Base-by-base conservation (phyloP, 2,888 invertebrate species). In the Litoditis marina region DNA sequence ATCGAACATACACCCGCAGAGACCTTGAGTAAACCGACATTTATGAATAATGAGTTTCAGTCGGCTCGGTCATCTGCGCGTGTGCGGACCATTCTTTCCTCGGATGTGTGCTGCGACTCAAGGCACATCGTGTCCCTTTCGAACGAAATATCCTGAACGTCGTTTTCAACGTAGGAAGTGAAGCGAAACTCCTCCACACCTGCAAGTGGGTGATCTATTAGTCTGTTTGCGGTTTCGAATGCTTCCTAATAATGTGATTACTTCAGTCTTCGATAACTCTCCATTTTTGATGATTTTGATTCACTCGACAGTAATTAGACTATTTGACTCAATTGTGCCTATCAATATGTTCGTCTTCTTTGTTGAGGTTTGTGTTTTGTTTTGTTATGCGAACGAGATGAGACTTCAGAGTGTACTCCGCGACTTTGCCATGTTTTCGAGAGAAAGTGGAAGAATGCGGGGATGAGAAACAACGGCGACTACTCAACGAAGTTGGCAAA, bases 391-490 rank as follows among this genome's bases (percentile, higher is more conserved):
- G n/a, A n/a, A n/a, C 49, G 49, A 11, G 22, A 53, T 28, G 1
- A 25, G 1, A 34, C 60, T 65, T 42, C 52, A 81, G 80, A 56
- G 78, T 76, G 1, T 82, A 82, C 62, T 69, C 71, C 0, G 70
- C 73, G 2, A 77, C 72, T 22, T 60, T 82, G 55, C 82, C 82
- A 19, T 82, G 82, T 62, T 82, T 82, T 53, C 76, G 78, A 19
- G 77, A 77, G 28, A 71, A 71, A 34, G 71, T 82, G 22, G 56
- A 66, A 2, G 77, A 74, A n/a, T 82, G 82, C 68, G 82, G 82
- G 11, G 74, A 78, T 59, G 76, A 76, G 4, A 71, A 74, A 50
- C 82, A 82, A 53, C 62, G 69, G 44, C 54, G 78, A 31, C 64
- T 79, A 39, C 47, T 82, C 54, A 69, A 72, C 44, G 80, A 82